These are phyloP conservation scores for Gerris lacustris DNA, from an alignment of 2,888 invertebrate genomes.

Conservation along the genomic window DNA sequence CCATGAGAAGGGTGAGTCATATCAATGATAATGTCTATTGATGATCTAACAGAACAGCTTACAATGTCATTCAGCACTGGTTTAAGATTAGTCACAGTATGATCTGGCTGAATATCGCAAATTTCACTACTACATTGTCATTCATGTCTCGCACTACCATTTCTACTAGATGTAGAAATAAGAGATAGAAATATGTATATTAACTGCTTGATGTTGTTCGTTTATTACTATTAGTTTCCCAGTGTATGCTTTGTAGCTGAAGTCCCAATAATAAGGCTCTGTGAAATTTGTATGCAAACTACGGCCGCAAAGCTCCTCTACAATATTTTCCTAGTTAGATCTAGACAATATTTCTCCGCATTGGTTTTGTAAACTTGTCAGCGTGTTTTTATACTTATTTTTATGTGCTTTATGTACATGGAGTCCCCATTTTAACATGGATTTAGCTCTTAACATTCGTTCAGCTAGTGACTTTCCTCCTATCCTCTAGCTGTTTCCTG, in stretches of 20 bases:
- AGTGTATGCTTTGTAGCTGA: neutral
- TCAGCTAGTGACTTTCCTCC: neutral
- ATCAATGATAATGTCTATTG: neutral
- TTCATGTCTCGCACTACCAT: neutral
- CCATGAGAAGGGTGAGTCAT: neutral
- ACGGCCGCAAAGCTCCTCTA: neutral
- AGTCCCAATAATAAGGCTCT: neutral
- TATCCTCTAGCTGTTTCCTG: conserved; percentile 17
- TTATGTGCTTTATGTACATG: neutral
- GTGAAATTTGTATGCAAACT: neutral
- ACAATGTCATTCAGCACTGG: neutral
- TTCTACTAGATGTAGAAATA: neutral
- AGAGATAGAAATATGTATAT: neutral
- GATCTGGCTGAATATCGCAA: neutral
- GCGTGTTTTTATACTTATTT: neutral
- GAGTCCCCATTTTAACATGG: neutral
- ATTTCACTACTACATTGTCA: neutral
- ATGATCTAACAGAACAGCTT: neutral
- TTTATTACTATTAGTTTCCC: neutral
- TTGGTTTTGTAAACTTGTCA: neutral
- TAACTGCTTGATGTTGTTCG: neutral
- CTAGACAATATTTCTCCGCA: neutral
- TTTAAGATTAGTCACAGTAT: neutral
- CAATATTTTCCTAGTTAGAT: neutral
- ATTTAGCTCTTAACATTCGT: neutral